Evolutionary conservation across 2,797 vertebrate genomes (phyloP), one percentile per base, ranked within the genome.

Genomic region (Muscicapa comitata): DNA sequence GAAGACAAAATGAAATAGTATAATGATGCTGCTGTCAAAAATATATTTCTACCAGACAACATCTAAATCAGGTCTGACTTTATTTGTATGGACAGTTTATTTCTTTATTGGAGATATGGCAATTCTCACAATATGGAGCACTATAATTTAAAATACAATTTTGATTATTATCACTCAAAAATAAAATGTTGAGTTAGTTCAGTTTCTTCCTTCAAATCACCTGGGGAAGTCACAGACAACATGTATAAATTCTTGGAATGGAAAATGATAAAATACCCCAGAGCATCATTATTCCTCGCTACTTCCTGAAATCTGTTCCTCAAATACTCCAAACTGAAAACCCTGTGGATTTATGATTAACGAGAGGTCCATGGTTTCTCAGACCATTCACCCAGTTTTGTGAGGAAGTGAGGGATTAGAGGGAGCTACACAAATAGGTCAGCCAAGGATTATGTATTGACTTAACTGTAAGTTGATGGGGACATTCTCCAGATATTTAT

Each of bases 401-500:
- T 89, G 82, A 96, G 59, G 97, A 97, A 98, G 95, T 95, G 82
- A 93, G 96, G 93, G 95, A 97, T 98, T 98, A 97, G 77, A 95
- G 83, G 63, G 93, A 97, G 90, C 96, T 95, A 92, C 63, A 70
- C 17, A 19, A 72, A 57, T 8, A 86, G 97, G 98, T 98, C 97
- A 96, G 98, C 98, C 98, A 98, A 97, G 95, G 98, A 97, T 98
- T 96, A 95, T 3, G 26, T 95, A 94, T 97, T 97, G 97, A 88
- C 72, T 93, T 72, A 62, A 84, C 37, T 79, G 48, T 86, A 90
- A 81, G 70, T 53, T 78, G 73, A 94, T 81, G 47, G 63, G 81
- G 92, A 98, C 86, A 81, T 96, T 97, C 97, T 96, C 94, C 97
- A 98, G 97, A 96, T 97, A 97, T 97, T 98, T 97, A 94, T 92